A percentile compares a stretch with the other conserved stretches of the same genome.
These are phyloP conservation scores for Hydraecia micacea DNA, from an alignment of 2,888 invertebrate genomes.

Conservation along the genomic window DNA sequence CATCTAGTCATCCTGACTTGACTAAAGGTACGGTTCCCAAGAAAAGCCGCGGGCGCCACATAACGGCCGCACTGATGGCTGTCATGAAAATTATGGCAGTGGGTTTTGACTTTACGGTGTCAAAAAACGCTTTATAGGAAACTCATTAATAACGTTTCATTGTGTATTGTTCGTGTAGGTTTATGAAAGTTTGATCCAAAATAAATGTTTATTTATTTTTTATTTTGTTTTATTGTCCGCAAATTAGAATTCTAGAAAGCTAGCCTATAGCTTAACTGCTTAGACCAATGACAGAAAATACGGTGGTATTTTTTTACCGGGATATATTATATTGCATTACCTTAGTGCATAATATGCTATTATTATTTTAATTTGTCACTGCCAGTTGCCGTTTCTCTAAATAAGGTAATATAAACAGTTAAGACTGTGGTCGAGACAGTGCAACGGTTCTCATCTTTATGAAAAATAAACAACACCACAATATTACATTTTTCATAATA, in stretches of 20 bases:
- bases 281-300: neutral
- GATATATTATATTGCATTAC: neutral
- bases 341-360: neutral
- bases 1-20: no score
- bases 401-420: slow-evolving; percentile 13
- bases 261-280: neutral
- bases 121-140: no score
- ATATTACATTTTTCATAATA: slow-evolving; percentile 40
- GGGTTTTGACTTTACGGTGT: no score
- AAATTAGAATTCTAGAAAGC: no score
- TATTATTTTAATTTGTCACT: slow-evolving; percentile 22
- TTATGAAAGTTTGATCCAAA: no score
- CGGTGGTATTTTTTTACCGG: neutral
- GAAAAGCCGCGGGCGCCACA: no score
- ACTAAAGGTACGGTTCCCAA: no score
- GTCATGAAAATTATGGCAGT: no score
- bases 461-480: slow-evolving; percentile 41
- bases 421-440: slow-evolving; percentile 6
- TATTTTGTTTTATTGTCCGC: no score
- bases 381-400: slow-evolving; percentile 6
- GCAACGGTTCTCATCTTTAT: slow-evolving; percentile 13
- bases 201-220: no score
- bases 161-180: neutral
- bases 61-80: no score
- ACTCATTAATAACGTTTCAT: neutral